phyloP scores from a whole-genome alignment of 1,140 invertebrate genomes.

The Drosophila oshimai region DNA sequence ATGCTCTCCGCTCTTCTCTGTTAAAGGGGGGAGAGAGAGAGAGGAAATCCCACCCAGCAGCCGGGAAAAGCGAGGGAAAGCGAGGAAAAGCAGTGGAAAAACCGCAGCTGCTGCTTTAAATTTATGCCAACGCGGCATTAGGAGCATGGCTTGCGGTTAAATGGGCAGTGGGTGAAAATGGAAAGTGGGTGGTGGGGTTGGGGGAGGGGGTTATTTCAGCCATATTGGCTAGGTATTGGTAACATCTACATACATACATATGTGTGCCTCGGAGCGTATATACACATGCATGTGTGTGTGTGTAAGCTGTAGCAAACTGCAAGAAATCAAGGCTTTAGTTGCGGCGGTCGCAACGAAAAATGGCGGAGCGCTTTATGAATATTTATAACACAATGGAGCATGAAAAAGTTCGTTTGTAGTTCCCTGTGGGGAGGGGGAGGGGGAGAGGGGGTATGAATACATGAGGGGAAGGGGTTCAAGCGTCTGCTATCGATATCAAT shows the following conservation, averaged over 20 bases:
- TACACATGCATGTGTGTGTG: too few species aligned
- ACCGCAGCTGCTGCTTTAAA: slow-evolving; percentile 78
- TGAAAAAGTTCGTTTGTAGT: slow-evolving; percentile 59
- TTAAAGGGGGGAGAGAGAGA: too few species aligned
- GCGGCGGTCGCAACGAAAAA: slow-evolving; percentile 55
- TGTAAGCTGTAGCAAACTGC: slow-evolving; percentile 37
- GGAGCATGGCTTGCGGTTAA: slow-evolving; percentile 71
- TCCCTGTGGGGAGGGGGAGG: slow-evolving; percentile 5
- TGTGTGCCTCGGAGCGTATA: too few species aligned
- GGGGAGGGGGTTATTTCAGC: neutral
- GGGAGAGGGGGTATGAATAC: neutral
- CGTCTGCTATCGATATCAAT: slow-evolving; percentile 45
- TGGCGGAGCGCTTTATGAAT: slow-evolving; percentile 69
- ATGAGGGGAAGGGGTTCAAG: slow-evolving; percentile 27
- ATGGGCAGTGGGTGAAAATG: slow-evolving; percentile 12
- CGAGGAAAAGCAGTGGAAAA: slow-evolving; percentile 44
- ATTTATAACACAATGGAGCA: slow-evolving; percentile 78
- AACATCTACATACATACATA: too few species aligned
- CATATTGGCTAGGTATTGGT: slow-evolving; percentile 72
- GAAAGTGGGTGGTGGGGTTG: neutral
- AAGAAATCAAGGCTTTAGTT: slow-evolving; percentile 77
- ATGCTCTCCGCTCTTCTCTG: neutral
- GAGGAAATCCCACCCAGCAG: slow-evolving; percentile 15
- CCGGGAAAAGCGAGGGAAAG: neutral
- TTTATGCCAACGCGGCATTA: slow-evolving; percentile 75